Evolutionary conservation across 2,113 vertebrate genomes (phyloP).

Genomic region (Sturnus vulgaris): DNA sequence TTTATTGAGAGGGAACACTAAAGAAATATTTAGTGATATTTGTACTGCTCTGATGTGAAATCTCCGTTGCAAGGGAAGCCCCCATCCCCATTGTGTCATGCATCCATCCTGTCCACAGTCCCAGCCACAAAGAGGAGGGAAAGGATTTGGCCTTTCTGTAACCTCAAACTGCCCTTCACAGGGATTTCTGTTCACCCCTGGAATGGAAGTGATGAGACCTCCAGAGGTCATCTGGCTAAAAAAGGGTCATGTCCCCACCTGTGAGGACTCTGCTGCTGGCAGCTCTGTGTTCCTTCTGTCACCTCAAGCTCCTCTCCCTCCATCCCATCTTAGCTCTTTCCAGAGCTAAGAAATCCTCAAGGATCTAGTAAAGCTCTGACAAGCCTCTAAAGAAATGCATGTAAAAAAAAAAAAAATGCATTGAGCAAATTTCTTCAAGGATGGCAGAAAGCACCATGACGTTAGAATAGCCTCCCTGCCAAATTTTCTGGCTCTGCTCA

Average conservation of each 20-base stretch:
- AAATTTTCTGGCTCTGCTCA: neutral
- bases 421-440: neutral
- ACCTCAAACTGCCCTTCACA: neutral
- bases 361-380: neutral
- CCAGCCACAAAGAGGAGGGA: neutral
- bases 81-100: accelerated
- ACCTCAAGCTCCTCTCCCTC: neutral
- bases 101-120: neutral
- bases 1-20: neutral
- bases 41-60: neutral
- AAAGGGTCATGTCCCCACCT: neutral
- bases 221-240: neutral
- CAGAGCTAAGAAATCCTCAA: neutral
- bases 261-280: neutral
- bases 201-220: neutral
- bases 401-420: neutral
- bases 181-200: neutral
- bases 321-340: neutral
- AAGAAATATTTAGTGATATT: neutral
- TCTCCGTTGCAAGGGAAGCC: neutral
- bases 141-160: neutral
- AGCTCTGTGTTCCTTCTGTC: neutral
- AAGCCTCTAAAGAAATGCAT: neutral
- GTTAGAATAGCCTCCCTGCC: neutral
- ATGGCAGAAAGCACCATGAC: neutral